These are phyloP conservation scores for Solenodon paradoxus DNA, from an alignment of 2,113 vertebrate species.

Conservation along the genomic window DNA sequence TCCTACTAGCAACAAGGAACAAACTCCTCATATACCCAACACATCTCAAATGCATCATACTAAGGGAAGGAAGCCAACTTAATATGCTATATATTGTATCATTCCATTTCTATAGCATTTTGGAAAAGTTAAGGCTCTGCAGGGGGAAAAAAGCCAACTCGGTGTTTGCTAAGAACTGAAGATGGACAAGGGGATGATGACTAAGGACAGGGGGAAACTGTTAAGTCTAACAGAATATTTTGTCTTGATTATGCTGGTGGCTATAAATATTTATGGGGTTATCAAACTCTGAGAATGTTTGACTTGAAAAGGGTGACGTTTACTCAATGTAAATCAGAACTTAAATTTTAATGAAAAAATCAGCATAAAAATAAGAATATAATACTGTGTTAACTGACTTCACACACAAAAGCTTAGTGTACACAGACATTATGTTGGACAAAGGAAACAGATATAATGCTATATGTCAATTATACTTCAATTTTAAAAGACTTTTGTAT, in stretches of 20 bases:
- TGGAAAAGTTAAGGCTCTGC: background rate
- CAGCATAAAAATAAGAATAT: background rate
- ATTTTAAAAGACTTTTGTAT: background rate
- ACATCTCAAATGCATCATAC: background rate
- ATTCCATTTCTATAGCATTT: background rate
- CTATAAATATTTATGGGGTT: background rate
- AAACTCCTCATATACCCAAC: background rate
- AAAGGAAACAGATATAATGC: no score
- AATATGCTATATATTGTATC: background rate
- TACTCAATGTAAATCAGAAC: background rate
- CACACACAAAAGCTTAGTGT: background rate
- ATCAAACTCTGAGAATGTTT: background rate
- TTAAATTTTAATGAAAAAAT: background rate
- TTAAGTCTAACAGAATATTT: background rate
- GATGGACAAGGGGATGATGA: background rate
- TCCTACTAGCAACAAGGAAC: background rate
- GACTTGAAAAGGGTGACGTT: background rate
- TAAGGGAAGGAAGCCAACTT: background rate
- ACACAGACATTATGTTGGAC: no score
- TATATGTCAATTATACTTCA: no score
- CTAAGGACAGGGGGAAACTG: background rate
- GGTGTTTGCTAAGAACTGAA: background rate
- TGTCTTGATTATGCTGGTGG: background rate
- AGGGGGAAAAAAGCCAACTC: background rate
- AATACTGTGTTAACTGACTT: background rate